phyloP scores from a whole-genome alignment of 2,797 vertebrate genomes.

The Aulostomus chinensis region DNA sequence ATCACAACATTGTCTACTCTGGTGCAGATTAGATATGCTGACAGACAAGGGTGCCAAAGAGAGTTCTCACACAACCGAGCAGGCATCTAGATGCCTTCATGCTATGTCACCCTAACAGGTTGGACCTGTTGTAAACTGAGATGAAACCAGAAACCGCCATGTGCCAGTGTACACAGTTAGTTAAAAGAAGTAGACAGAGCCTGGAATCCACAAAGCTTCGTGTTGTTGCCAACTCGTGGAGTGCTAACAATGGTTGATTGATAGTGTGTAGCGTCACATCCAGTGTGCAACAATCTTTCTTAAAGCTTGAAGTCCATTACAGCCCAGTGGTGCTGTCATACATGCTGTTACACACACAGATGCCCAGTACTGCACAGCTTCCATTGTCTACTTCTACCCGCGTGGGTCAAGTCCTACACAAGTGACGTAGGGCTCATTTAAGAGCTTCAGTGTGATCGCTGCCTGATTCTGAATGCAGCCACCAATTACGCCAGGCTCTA shows the following conservation, averaged over 20 bases:
- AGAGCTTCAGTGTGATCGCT: not conserved
- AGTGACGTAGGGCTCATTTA: not conserved
- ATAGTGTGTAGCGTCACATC: too few species aligned
- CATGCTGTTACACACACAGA: not conserved
- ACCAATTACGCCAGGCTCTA: not conserved
- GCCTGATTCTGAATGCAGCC: not conserved
- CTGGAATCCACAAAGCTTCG: not conserved
- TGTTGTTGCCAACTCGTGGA: not conserved
- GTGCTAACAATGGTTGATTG: slow-evolving; percentile 5
- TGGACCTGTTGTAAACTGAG: slow-evolving; percentile 28
- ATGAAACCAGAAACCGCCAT: slow-evolving; percentile 24
- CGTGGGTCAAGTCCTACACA: too few species aligned
- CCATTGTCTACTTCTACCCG: too few species aligned
- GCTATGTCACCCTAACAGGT: slow-evolving; percentile 23
- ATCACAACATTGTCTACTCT: not conserved
- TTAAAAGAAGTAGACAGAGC: slow-evolving; percentile 1
- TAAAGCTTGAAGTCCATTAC: too few species aligned
- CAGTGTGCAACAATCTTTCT: too few species aligned
- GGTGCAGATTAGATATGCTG: not conserved
- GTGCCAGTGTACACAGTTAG: not conserved
- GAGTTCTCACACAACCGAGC: not conserved
- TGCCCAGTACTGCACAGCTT: not conserved
- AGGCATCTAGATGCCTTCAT: slow-evolving; percentile 11
- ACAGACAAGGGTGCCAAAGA: not conserved
- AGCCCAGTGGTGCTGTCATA: not conserved